Conservation (phyloP, 1,140 invertebrate species). For the Microplitis demolitor region DNA sequence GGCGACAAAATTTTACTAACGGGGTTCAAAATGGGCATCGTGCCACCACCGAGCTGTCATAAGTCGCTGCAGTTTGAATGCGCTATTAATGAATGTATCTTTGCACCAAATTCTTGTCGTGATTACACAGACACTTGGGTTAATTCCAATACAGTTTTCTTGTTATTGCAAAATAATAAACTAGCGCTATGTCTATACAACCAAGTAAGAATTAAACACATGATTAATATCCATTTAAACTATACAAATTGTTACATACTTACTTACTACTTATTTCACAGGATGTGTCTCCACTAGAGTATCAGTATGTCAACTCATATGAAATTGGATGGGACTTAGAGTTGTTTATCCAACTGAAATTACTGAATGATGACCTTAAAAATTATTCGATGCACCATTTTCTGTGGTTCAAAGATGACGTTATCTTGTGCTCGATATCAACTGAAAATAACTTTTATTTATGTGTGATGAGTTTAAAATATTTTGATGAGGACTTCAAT, state of each 20-base stretch:
- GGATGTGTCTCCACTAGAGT: slow-evolving; percentile 32
- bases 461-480: slow-evolving; percentile 40
- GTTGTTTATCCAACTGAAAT: slow-evolving; percentile 2
- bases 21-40: slow-evolving; percentile 71
- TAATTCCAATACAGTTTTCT: slow-evolving; percentile 56
- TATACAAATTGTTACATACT: not conserved
- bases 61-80: slow-evolving; percentile 64
- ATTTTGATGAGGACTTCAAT: slow-evolving; percentile 30
- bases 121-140: slow-evolving; percentile 32
- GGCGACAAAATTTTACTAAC: slow-evolving; percentile 76
- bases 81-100: slow-evolving; percentile 67
- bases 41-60: slow-evolving; percentile 85
- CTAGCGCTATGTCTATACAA: slow-evolving; percentile 43
- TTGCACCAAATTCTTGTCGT: slow-evolving; percentile 55
- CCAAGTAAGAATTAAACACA: slow-evolving; percentile 31
- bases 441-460: slow-evolving; percentile 31
- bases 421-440: slow-evolving; percentile 42
- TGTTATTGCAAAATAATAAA: slow-evolving; percentile 39
- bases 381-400: slow-evolving; percentile 45
- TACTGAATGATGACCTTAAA: not conserved
- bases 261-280: slow-evolving; percentile 33
- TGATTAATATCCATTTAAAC: not conserved
- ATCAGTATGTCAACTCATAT: slow-evolving; percentile 36
- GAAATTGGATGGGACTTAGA: slow-evolving; percentile 36
- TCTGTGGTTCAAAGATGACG: slow-evolving; percentile 46